Percentiles rank a stretch among this genome's conserved stretches.
Evolutionary conservation across 2,113 vertebrate genomes (phyloP).

Genomic region (Rhinogobius similis): DNA sequence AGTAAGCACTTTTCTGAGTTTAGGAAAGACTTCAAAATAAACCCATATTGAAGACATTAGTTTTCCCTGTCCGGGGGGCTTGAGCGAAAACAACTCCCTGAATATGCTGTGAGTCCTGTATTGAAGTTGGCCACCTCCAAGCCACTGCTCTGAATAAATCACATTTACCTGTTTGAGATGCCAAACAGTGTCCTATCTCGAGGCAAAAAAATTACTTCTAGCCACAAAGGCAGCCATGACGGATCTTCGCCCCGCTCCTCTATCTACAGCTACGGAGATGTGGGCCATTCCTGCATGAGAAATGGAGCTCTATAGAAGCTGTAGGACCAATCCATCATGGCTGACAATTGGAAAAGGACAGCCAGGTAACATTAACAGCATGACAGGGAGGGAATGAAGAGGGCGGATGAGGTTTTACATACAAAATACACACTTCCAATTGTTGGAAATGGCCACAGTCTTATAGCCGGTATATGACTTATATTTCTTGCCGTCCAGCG

Average conservation of each 20-base stretch:
- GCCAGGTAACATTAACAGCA: slow-evolving; percentile 58
- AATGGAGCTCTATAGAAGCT: slow-evolving; percentile 48
- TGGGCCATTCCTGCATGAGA: slow-evolving; percentile 55
- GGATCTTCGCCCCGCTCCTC: slow-evolving; percentile 59
- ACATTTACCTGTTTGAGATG: slow-evolving; percentile 59
- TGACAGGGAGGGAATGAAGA: slow-evolving; percentile 48
- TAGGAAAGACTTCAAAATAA: not conserved
- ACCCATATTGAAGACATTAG: not conserved
- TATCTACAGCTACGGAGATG: slow-evolving; percentile 66
- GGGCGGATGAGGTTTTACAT: slow-evolving; percentile 37
- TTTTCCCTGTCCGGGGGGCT: not conserved
- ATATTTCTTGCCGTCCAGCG: slow-evolving; percentile 23
- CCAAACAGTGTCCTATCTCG: slow-evolving; percentile 31
- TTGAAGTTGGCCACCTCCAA: slow-evolving; percentile 38
- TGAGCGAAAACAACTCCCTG: not conserved
- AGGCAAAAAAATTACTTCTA: slow-evolving; percentile 56
- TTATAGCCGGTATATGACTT: slow-evolving; percentile 30
- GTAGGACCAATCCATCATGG: slow-evolving; percentile 62
- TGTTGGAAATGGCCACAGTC: slow-evolving; percentile 3
- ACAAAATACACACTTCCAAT: slow-evolving; percentile 39
- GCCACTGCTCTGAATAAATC: slow-evolving; percentile 63
- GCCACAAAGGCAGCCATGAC: slow-evolving; percentile 60
- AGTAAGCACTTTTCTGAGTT: not conserved
- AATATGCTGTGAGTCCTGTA: not conserved
- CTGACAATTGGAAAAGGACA: slow-evolving; percentile 49